These are phyloP conservation scores for Drosophila pegasa DNA, from an alignment of 2,888 invertebrate species.

Conservation along the genomic window DNA sequence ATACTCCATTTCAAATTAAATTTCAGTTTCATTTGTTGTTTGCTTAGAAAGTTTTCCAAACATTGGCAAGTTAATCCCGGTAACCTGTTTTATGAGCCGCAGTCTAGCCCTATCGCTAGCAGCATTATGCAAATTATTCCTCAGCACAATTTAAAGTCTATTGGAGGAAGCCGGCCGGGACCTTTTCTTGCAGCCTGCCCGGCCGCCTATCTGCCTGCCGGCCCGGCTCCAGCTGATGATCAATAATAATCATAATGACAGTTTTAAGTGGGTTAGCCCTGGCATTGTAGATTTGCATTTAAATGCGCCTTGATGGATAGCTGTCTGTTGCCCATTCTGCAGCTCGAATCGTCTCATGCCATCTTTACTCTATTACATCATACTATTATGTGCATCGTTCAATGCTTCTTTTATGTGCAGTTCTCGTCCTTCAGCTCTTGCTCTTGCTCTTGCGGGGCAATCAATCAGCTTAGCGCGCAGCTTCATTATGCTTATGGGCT, in stretches of 20 bases:
- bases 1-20: conserved; percentile 61
- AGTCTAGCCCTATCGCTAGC: conserved; percentile 46
- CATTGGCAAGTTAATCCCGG: conserved; percentile 70
- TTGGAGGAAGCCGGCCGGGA: conserved; percentile 31
- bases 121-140: conserved; percentile 59
- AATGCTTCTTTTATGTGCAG: conserved; percentile 34
- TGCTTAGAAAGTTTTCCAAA: conserved; percentile 75
- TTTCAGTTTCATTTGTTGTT: conserved; percentile 55
- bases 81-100: conserved; percentile 64
- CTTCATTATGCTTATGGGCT: conserved; percentile 75
- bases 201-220: neutral
- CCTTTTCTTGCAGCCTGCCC: neutral
- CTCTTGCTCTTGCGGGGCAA: conserved; percentile 53
- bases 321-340: conserved; percentile 47
- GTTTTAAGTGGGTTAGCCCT: conserved; percentile 75
- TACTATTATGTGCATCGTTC: conserved; percentile 38
- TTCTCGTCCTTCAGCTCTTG: conserved; percentile 38
- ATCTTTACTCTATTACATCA: conserved; percentile 62
- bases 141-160: conserved; percentile 51
- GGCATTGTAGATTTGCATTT: conserved; percentile 61
- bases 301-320: conserved; percentile 69
- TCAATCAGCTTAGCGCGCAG: conserved; percentile 73
- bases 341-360: conserved; percentile 9
- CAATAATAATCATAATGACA: conserved; percentile 80
- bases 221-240: conserved; percentile 51